Percentiles rank a stretch among this genome's conserved stretches.
phyloP scores from a whole-genome alignment of 1,140 invertebrate genomes.

The Drosophila mayri region DNA sequence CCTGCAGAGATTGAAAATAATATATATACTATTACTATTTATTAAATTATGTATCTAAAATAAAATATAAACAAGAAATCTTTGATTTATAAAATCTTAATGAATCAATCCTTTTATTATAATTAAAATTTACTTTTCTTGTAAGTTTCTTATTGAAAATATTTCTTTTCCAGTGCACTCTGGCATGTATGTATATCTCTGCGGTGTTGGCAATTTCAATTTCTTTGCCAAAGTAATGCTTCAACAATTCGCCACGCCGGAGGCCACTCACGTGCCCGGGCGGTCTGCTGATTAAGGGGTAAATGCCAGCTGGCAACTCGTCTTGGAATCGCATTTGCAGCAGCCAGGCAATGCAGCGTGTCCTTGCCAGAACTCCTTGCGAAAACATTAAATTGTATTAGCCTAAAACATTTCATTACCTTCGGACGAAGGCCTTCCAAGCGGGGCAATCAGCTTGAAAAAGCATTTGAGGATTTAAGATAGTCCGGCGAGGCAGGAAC shows the following conservation, averaged over 20 bases:
- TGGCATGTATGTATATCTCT: not conserved
- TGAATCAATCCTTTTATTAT: not conserved
- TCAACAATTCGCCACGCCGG: slow-evolving; percentile 55
- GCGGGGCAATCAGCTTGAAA: slow-evolving; percentile 71
- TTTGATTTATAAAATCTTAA: not conserved
- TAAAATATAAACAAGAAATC: no score
- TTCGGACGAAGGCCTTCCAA: slow-evolving; percentile 24
- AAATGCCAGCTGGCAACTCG: slow-evolving; percentile 53
- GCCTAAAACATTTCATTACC: slow-evolving; percentile 70
- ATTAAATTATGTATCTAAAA: no score
- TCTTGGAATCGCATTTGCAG: slow-evolving; percentile 51
- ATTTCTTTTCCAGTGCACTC: not conserved
- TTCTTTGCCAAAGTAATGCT: slow-evolving; percentile 58
- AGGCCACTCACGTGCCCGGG: slow-evolving; percentile 46
- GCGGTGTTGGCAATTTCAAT: slow-evolving; percentile 48
- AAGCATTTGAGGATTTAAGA: slow-evolving; percentile 63
- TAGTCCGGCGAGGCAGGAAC: slow-evolving; percentile 15
- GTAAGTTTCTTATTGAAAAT: not conserved
- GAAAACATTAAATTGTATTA: slow-evolving; percentile 74
- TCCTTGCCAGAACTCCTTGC: slow-evolving; percentile 45
- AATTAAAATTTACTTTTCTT: not conserved
- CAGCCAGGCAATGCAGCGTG: slow-evolving; percentile 21
- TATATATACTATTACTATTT: not conserved
- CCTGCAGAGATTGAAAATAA: not conserved
- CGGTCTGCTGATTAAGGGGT: slow-evolving; percentile 54